phyloP scores from a whole-genome alignment of 2,113 vertebrate genomes.

The Brachypodius melanocephalos region DNA sequence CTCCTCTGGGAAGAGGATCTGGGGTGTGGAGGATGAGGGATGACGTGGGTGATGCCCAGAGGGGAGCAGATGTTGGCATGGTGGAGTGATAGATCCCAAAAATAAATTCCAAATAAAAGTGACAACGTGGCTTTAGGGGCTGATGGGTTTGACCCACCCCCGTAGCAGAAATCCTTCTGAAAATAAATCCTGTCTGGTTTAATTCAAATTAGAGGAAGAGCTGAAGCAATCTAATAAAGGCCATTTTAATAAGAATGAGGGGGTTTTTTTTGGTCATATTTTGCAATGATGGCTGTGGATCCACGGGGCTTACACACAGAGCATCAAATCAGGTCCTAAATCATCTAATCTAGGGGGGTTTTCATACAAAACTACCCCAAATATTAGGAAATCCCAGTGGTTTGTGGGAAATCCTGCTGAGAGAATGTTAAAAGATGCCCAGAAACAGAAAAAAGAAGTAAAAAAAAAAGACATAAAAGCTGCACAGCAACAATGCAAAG shows the following conservation, averaged over 20 bases:
- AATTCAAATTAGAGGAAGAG: neutral
- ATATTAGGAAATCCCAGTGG: neutral
- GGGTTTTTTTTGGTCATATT: accelerated
- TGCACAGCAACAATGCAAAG: neutral
- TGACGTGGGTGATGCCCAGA: neutral
- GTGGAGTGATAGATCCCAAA: neutral
- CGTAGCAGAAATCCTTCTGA: neutral
- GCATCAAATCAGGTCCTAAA: neutral
- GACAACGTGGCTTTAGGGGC: neutral
- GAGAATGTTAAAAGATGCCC: neutral
- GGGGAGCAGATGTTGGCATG: neutral
- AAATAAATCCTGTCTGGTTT: neutral
- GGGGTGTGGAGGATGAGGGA: accelerated
- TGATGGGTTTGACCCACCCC: neutral
- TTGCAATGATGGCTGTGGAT: neutral
- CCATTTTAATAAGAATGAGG: neutral
- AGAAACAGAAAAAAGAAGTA: neutral
- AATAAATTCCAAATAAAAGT: neutral
- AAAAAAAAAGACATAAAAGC: neutral
- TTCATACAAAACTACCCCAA: neutral
- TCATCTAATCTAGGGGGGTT: neutral
- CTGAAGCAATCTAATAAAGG: neutral
- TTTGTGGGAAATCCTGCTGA: neutral
- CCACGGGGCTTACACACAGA: neutral
- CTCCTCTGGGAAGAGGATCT: neutral